These are phyloP conservation scores for Sebastes cheni DNA, from an alignment of 2,797 vertebrate species.

Conservation along the genomic window DNA sequence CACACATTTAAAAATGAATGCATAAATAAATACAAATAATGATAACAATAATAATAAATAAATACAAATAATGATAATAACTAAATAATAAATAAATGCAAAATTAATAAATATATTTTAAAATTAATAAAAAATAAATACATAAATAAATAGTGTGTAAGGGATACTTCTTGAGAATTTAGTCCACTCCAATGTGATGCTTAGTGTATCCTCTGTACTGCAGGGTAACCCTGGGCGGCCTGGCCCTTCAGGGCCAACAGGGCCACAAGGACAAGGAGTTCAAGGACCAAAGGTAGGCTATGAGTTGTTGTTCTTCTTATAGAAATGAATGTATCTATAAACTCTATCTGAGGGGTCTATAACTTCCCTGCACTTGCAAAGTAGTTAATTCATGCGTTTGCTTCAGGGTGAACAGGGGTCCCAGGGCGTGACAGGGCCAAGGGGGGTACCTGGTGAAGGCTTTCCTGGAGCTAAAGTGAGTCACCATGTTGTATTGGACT, in stretches of 20 bases:
- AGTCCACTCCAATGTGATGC: background rate
- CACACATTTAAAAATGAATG: no score
- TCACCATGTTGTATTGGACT: background rate
- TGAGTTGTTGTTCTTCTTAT: background rate
- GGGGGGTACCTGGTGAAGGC: slow-evolving; percentile 89
- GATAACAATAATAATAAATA: no score
- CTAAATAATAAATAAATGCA: background rate
- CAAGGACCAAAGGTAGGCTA: slow-evolving; percentile 89
- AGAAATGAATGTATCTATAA: background rate
- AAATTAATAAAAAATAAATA: no score
- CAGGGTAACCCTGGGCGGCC: slow-evolving; percentile 87
- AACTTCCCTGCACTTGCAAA: background rate
- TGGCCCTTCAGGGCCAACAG: slow-evolving; percentile 83
- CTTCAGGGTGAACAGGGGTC: slow-evolving; percentile 88
- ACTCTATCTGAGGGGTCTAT: background rate
- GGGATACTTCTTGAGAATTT: background rate
- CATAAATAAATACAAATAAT: no score
- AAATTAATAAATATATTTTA: no score
- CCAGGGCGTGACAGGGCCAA: slow-evolving; percentile 87
- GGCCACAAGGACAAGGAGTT: slow-evolving; percentile 88
- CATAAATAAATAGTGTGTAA: background rate
- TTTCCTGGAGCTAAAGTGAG: slow-evolving; percentile 89
- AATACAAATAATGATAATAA: no score
- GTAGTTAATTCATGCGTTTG: background rate
- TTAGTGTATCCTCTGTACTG: background rate